Evolutionary conservation across 53 echinoderm and acorn worm species (phyloP).

Genomic region (Arbacia lixula): DNA sequence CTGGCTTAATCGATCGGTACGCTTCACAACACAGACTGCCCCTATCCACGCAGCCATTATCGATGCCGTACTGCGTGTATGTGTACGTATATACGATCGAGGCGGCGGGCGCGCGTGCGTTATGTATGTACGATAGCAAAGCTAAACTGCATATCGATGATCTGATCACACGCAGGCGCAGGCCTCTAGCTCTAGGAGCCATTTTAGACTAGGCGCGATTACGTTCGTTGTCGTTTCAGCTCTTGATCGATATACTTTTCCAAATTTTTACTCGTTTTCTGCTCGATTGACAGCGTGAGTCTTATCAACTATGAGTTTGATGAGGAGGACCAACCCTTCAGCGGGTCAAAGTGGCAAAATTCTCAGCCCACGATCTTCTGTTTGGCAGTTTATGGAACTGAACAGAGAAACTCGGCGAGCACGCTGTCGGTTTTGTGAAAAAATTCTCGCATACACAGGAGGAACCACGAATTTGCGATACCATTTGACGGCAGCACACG

Average conservation of each 20-base stretch:
- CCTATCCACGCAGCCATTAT: too few species aligned
- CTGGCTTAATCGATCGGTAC: too few species aligned
- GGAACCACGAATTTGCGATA: slow-evolving; percentile 47
- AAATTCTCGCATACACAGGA: slow-evolving; percentile 31
- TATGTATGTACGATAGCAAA: too few species aligned
- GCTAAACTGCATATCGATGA: too few species aligned
- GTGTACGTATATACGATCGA: too few species aligned
- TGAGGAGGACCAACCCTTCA: slow-evolving; percentile 13
- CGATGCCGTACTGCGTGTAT: too few species aligned
- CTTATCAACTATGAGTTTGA: neutral
- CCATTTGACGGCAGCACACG: slow-evolving; percentile 40
- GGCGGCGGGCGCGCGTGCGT: too few species aligned
- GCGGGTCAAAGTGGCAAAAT: slow-evolving; percentile 36
- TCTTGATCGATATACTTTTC: neutral
- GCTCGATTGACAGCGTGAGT: neutral
- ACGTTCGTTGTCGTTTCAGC: neutral
- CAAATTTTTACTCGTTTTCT: neutral
- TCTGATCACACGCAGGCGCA: too few species aligned
- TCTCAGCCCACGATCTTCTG: slow-evolving; percentile 18
- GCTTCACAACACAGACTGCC: too few species aligned
- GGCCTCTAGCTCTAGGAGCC: too few species aligned
- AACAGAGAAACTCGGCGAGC: slow-evolving; percentile 38
- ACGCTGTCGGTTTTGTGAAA: slow-evolving; percentile 30
- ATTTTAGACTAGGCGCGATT: too few species aligned
- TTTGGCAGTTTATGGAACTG: slow-evolving; percentile 48